A percentile compares a stretch with the other conserved stretches of the same genome.
Conservation (phyloP, 2,888 invertebrate genomes). For the Drosophila setosimentum region DNA sequence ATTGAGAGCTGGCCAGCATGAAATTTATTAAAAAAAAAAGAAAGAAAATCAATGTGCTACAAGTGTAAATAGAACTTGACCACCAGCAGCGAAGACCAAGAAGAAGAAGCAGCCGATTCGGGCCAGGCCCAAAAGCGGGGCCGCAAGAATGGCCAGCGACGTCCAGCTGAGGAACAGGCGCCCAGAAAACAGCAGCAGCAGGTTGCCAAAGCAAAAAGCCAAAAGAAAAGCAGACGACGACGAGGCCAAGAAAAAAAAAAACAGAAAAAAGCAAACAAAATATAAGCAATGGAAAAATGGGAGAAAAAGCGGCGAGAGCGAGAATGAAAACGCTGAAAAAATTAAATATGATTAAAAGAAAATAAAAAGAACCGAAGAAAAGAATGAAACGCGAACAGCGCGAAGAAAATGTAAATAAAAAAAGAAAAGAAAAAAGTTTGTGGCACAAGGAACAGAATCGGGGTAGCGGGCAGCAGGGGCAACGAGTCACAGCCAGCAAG, state of each 20-base stretch:
- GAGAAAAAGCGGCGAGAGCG: constrained; percentile 46
- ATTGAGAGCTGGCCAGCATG: constrained; percentile 42
- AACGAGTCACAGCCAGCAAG: constrained; percentile 32
- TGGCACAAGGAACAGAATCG: constrained; percentile 60
- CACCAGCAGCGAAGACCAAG: constrained; percentile 37
- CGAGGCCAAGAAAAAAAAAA: constrained; percentile 50
- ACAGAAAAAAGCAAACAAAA: constrained; percentile 30
- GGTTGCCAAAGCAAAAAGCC: constrained; percentile 23
- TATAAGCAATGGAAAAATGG: constrained; percentile 23
- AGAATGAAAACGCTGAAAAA: constrained; percentile 71
- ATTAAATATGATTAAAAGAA: constrained; percentile 79
- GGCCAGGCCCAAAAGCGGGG: constrained; percentile 10
- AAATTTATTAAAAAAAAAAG: constrained; percentile 16
- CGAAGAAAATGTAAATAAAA: constrained; percentile 64
- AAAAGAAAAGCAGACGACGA: constrained; percentile 6
- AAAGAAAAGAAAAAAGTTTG: constrained; percentile 52
- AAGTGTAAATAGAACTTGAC: constrained; percentile 79
- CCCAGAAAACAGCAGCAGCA: constrained; percentile 65
- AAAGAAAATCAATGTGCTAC: constrained; percentile 74
- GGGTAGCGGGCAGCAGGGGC: constrained; percentile 30
- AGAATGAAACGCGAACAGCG: constrained; percentile 38
- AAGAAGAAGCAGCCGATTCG: not conserved
- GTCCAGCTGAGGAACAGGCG: constrained; percentile 76
- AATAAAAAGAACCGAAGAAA: constrained; percentile 61
- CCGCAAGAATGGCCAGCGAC: constrained; percentile 65